Evolutionary conservation across 2,888 invertebrate genomes (phyloP), one percentile per base, ranked within the genome.

Genomic region (Sinodicranocentrus sp.): DNA sequence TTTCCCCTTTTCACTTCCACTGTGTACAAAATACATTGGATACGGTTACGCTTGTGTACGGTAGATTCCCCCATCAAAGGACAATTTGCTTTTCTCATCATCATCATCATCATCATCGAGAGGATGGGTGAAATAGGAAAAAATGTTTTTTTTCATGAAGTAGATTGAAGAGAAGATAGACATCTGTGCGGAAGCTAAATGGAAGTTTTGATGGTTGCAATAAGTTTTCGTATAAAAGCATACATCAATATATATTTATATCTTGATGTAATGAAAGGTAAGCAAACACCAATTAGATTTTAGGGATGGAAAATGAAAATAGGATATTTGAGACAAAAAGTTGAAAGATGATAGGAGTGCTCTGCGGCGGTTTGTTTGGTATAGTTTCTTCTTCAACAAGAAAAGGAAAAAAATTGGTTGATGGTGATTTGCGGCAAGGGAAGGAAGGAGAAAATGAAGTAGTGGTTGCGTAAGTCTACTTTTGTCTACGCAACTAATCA

Each of bases 241-340:
- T n/a, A n/a, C n/a, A n/a, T n/a, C n/a, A n/a, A n/a, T n/a, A n/a
- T n/a, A n/a, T n/a, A n/a, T n/a, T n/a, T n/a, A n/a, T n/a, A n/a
- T n/a, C n/a, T n/a, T n/a, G n/a, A n/a, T n/a, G 33, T 33, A 48
- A 71, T 71, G 73, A 73, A 61, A 73, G 73, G 75, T 75, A 75
- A 75, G 75, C 65, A 75, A 75, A 75, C 23, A 48, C 65, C 75
- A 75, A 75, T 75, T 75, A 75, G 63, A 75, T 73, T 73, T 73
- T 39, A 33, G 57, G 26, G 52, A 54, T n/a, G n/a, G 33, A 33
- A 6, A 10, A 33, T 71, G 71, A 57, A 71, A 71, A 57, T 57
- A 54, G 71, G 71, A 71, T 71, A 71, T 57, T 71, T 57, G 71
- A 71, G 39, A 57, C 57, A 52, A 44, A 70, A 70, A 19, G 25